Base-by-base conservation (phyloP, 2,888 invertebrate genomes). In the Lamellibrachia columna region DNA sequence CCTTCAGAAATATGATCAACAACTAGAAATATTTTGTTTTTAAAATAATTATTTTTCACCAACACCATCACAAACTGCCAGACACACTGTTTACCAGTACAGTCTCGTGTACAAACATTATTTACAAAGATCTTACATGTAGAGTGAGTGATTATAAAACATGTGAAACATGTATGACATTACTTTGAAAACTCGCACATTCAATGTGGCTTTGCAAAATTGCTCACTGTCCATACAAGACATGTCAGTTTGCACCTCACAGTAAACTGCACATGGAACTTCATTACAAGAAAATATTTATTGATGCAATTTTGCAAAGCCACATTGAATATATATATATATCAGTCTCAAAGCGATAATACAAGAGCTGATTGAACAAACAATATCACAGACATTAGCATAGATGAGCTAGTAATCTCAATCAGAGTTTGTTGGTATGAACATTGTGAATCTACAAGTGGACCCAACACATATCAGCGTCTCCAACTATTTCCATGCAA, bases 341-440 rank as follows among this genome's bases (percentile, higher is more conserved):
- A 40, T 40, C 40, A 40, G 40, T 40, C 40, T 40, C 40, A 40
- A 40, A 40, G 40, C 28, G 28, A 40, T 40, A 40, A 40, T 40
- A 40, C 40, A 40, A 40, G 40, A 40, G 1, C 40, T 40, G 40
- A 40, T 40, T 40, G 40, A 40, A 40, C 40, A 40, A 58, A 75
- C 75, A 75, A 15, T 75, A 75, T 75, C 75, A 75, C 75, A 75
- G 75, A 75, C 75, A 75, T 75, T 75, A 75, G 75, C 75, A 75
- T n/a, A 75, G 75, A 75, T 75, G 75, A 75, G 75, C 75, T 15
- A 15, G 15, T n/a, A 75, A n/a, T 75, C 75, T n/a, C 22, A 75
- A 6, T 15, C 75, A 6, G 22, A 75, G 75, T 75, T 22, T 75
- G 75, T 75, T 22, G 15, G 11, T 75, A 75, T 75, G 75, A 75